Conservation (phyloP, 2,797 vertebrate genomes). For the Epinephelus awoara region DNA sequence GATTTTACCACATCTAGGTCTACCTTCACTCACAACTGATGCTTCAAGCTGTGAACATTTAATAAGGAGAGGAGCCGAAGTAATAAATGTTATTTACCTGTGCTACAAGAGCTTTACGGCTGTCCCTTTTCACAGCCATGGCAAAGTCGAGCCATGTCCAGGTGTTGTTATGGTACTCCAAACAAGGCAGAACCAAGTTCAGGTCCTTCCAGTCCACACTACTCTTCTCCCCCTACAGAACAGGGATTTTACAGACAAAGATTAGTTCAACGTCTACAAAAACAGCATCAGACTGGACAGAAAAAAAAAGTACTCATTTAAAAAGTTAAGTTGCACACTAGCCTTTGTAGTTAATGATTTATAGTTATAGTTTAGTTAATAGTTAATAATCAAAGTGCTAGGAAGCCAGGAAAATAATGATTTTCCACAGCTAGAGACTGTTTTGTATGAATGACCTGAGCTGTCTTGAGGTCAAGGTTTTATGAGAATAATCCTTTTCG, state of each 20-base stretch:
- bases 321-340: no score
- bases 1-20: background rate
- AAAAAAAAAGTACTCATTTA: background rate
- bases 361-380: no score
- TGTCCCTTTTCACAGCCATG: constrained; percentile 99
- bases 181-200: constrained; percentile 95
- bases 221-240: constrained; percentile 95
- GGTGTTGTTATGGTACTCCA: constrained; percentile 99
- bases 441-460: no score
- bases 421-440: no score
- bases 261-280: background rate
- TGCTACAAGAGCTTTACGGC: constrained; percentile 96
- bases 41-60: background rate
- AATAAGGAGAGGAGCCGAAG: background rate
- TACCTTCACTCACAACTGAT: background rate
- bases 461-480: no score
- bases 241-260: background rate
- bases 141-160: constrained; percentile 99
- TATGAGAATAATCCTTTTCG: no score
- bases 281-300: background rate
- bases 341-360: no score
- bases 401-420: no score
- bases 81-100: constrained; percentile 86
- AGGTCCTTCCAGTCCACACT: constrained; percentile 99
- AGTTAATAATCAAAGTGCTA: no score